Evolutionary conservation across 1,140 invertebrate genomes (phyloP).

Genomic region (Spodoptera litura): DNA sequence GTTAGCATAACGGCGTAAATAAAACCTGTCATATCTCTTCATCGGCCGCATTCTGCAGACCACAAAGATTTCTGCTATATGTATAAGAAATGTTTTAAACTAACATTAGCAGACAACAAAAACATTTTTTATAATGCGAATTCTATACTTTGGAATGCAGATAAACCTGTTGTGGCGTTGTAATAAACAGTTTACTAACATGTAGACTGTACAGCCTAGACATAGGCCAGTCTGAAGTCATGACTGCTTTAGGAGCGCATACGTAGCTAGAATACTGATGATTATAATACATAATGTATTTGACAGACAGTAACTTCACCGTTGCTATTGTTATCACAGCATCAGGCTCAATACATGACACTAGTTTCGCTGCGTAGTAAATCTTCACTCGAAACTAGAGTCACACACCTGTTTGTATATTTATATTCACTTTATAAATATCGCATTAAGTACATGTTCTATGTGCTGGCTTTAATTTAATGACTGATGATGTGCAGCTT

Average conservation of each 20-base stretch:
- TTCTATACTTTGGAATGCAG: neutral
- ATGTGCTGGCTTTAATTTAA: conserved; percentile 41
- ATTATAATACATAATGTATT: conserved; percentile 2
- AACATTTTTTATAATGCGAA: neutral
- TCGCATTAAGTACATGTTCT: conserved; percentile 24
- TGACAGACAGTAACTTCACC: conserved; percentile 43
- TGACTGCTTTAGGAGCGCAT: neutral
- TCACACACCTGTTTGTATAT: conserved; percentile 19
- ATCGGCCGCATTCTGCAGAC: neutral
- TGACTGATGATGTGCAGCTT: conserved; percentile 41
- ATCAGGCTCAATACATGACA: conserved; percentile 16
- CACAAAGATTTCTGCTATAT: neutral
- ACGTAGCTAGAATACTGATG: neutral
- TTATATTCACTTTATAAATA: neutral
- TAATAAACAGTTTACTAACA: neutral
- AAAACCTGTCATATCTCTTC: conserved; percentile 1
- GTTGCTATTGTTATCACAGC: conserved; percentile 34
- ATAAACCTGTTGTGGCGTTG: neutral
- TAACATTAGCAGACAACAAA: neutral
- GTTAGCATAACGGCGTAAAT: neutral
- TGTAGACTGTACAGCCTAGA: neutral
- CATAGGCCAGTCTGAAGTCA: neutral
- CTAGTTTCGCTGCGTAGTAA: conserved; percentile 20
- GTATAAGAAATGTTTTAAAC: neutral
- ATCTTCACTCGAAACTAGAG: conserved; percentile 12